Conservation (phyloP, 2,113 vertebrate species). For the Peromyscus polionotus region DNA sequence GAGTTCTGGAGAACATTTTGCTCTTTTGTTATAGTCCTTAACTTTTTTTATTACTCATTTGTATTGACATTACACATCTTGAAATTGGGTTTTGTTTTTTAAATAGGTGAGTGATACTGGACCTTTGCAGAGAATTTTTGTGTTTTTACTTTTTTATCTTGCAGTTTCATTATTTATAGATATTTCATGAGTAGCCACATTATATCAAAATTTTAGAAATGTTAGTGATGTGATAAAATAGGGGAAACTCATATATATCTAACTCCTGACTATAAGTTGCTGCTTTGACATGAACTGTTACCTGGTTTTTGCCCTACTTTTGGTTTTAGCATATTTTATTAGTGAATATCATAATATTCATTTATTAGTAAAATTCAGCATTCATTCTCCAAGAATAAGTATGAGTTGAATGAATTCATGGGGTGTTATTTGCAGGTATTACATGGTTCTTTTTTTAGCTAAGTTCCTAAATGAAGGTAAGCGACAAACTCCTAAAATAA, state of each 20-base stretch:
- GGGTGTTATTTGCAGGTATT: neutral
- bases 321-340: constrained; percentile 4
- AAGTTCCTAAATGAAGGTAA: constrained; percentile 27
- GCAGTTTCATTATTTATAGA: neutral
- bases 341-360: neutral
- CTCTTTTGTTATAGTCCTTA: neutral
- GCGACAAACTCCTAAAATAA: neutral
- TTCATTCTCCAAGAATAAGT: neutral
- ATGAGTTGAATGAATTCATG: neutral
- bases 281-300: neutral
- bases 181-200: neutral
- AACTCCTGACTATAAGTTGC: neutral
- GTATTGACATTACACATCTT: constrained; percentile 4
- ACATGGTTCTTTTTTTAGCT: neutral
- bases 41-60: constrained; percentile 9
- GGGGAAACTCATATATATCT: neutral
- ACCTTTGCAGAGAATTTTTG: constrained; percentile 31
- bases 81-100: neutral
- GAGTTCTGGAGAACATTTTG: neutral
- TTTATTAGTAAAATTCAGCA: constrained; percentile 1
- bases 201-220: constrained; percentile 48
- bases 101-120: neutral
- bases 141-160: constrained; percentile 21
- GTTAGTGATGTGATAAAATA: neutral
- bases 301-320: neutral